Evolutionary conservation across 2,797 vertebrate genomes (phyloP), one percentile per base, ranked within the genome.

Genomic region (Prunella strophiata): DNA sequence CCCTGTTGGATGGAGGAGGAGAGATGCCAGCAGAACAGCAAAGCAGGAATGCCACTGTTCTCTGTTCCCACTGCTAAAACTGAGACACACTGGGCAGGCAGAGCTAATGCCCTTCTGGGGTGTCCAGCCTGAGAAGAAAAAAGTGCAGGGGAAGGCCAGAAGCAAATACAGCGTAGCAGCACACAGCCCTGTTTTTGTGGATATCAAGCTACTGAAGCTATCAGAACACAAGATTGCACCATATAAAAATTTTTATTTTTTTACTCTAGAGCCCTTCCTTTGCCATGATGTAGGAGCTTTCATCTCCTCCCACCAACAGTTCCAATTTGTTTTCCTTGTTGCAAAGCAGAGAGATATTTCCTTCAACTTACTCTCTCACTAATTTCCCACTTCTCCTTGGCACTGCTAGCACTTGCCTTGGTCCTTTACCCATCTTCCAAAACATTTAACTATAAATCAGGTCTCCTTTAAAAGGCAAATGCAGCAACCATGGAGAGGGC

Each of bases 301-400:
- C 48, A 80, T 57, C 55, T 80, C 23, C 29, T 55, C 38, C 23
- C 23, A 1, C 59, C 34, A 50, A 38, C 9, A 22, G 29, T 91
- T 91, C 76, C 67, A 59, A 62, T 34, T 86, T 93, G 74, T 85
- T 94, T 93, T 93, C 91, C 58, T 88, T 70, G 23, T 62, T 68
- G 50, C 36, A 77, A 83, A 87, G 68, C 67, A 78, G 29, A 66
- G 48, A 77, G 51, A 76, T 38, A 86, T 65, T 93, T 93, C 88
- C 89, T 88, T 86, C 78, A 66, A 5, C 70, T 93, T 75, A 74
- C 25, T 55, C 67, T 91, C 72, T 96, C 79, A 73, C 55, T 89
- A 36, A 79, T 90, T 94, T 92, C 87, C 85, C 19, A 13, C 76
- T 91, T 94, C 52, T 86, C 67, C 71, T 89, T 92, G 94, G 94